Percentiles rank a stretch among this genome's conserved stretches.
Evolutionary conservation across 2,797 vertebrate genomes (phyloP).

Genomic region (Holocentrus rufus): DNA sequence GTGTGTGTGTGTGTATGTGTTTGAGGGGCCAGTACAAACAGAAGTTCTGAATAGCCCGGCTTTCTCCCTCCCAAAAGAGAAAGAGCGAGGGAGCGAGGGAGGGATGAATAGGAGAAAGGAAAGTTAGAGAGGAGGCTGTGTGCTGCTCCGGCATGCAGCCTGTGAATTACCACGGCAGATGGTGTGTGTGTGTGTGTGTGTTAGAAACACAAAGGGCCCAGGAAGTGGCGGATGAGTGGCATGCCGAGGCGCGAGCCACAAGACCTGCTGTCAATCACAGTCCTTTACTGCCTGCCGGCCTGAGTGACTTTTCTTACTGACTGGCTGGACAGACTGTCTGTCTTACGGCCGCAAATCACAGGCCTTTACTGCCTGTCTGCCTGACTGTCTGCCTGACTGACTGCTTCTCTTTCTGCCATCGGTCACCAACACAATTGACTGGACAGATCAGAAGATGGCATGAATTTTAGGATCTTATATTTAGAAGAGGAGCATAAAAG

Average conservation of each 20-base stretch:
- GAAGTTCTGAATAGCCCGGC: slow-evolving; percentile 67
- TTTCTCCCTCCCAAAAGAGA: slow-evolving; percentile 68
- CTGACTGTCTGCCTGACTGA: too few species aligned
- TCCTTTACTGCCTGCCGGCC: slow-evolving; percentile 64
- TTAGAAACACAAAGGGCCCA: slow-evolving; percentile 79
- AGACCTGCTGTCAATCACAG: slow-evolving; percentile 79
- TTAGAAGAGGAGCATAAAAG: too few species aligned
- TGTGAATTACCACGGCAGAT: slow-evolving; percentile 85
- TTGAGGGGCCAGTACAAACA: slow-evolving; percentile 42
- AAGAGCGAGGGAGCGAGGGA: slow-evolving; percentile 56
- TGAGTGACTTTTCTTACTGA: slow-evolving; percentile 30
- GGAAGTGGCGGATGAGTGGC: slow-evolving; percentile 81
- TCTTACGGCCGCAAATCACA: slow-evolving; percentile 36
- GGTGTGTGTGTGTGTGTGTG: slow-evolving; percentile 61
- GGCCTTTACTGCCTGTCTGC: too few species aligned
- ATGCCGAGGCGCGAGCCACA: slow-evolving; percentile 78
- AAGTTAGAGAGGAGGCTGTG: slow-evolving; percentile 68
- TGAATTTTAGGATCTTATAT: too few species aligned
- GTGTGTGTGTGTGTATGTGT: slow-evolving; percentile 2
- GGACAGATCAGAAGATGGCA: too few species aligned
- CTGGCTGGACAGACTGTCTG: slow-evolving; percentile 39
- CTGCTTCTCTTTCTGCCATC: too few species aligned
- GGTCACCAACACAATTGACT: too few species aligned
- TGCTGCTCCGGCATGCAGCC: slow-evolving; percentile 81
- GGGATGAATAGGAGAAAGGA: slow-evolving; percentile 64